Evolutionary conservation across 2,113 vertebrate species (phyloP).

Genomic region (Chloebia gouldiae): DNA sequence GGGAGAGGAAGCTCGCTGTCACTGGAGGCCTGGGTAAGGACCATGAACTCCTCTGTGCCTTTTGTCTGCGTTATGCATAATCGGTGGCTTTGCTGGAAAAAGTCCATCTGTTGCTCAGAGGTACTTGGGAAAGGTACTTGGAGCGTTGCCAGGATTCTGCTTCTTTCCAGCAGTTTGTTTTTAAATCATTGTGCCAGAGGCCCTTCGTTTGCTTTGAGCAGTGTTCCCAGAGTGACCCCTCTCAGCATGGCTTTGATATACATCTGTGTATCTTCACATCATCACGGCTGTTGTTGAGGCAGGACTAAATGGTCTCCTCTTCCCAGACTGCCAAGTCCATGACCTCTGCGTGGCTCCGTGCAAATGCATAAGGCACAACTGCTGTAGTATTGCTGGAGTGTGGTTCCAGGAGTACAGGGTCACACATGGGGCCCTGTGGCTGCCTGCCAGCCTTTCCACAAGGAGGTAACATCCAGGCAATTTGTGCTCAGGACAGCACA

Average conservation of each 20-base stretch:
- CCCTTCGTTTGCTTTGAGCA: not conserved
- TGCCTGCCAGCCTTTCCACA: not conserved
- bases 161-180: conserved; percentile 35
- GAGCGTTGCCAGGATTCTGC: not conserved
- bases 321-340: not conserved
- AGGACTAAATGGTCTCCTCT: not conserved
- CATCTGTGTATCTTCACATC: conserved; percentile 25
- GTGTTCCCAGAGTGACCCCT: not conserved
- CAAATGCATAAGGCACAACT: not conserved
- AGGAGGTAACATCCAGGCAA: not conserved
- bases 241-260: not conserved
- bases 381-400: not conserved
- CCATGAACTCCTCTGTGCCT: conserved; percentile 3
- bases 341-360: not conserved
- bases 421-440: not conserved
- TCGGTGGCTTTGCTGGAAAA: conserved; percentile 13
- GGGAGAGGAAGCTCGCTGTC: not conserved
- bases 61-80: not conserved
- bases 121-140: conserved; percentile 29
- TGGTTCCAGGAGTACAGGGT: not conserved
- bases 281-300: not conserved
- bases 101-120: not conserved
- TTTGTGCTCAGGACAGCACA: rapidly evolving
- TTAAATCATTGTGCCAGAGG: conserved; percentile 3
- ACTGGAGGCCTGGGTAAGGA: not conserved